Evolutionary conservation across 2,888 invertebrate species (phyloP).

Genomic region (Caenorhabditis sp.): DNA sequence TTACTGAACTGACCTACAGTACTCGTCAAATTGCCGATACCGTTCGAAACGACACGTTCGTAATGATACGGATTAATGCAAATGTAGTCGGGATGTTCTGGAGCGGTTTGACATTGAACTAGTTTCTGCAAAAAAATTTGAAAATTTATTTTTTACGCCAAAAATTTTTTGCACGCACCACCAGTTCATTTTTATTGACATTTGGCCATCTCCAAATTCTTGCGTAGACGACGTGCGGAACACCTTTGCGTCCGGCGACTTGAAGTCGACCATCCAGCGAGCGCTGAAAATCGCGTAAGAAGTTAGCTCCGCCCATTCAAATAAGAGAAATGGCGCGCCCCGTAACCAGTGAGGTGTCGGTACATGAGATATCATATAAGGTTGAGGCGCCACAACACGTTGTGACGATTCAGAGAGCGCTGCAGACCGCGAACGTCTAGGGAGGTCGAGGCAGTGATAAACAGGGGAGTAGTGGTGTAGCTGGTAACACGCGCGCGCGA

Average conservation of each 20-base stretch:
- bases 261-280: constrained; percentile 96
- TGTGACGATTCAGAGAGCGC: no score
- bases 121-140: constrained; percentile 34
- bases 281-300: constrained; percentile 77
- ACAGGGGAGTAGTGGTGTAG: no score
- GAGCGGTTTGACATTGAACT: constrained; percentile 81
- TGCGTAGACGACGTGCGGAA: constrained; percentile 98
- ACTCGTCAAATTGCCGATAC: constrained; percentile 29
- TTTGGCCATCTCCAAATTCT: constrained; percentile 99
- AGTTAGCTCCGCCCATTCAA: no score
- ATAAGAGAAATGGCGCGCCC: no score
- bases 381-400: no score
- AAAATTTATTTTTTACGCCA: neutral
- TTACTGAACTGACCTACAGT: no score
- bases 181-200: constrained; percentile 94
- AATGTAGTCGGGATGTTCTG: constrained; percentile 92
- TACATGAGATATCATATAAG: no score
- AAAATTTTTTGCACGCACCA: constrained; percentile 32
- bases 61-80: constrained; percentile 99
- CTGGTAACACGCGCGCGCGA: no score
- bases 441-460: no score
- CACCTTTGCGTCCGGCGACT: constrained; percentile 97
- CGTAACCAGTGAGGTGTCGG: no score
- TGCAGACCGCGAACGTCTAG: no score
- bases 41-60: constrained; percentile 89